Base-by-base conservation (phyloP, 2,888 invertebrate species). In the Apodemia duryi region DNA sequence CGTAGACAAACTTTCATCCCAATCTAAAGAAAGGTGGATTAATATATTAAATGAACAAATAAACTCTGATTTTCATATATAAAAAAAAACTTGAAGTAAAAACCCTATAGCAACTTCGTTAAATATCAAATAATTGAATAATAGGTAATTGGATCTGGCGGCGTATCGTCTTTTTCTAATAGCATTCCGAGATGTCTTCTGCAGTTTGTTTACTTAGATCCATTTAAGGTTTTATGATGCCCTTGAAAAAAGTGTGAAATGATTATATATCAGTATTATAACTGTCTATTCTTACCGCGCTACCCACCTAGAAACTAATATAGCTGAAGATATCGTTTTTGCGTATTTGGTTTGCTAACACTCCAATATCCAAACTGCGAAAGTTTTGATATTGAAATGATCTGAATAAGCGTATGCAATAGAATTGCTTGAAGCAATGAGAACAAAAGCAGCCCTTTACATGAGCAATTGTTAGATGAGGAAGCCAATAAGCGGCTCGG, bases 401-500 rank as follows among this genome's bases (percentile, higher is more conserved):
- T 51, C 21, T 51, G 21, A 51, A 51, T 51, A 51, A 52, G n/a
- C 11, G 28, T 10, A 54, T 29, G 10, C 29, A 54, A 54, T 54
- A 54, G 29, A 54, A 54, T 54, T 29, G 54, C 54, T 10, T 29
- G 9, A 2, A 54, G 11, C 54, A 29, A 54, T 52, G 29, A 54
- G 29, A 43, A 43, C 29, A 54, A 54, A 54, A 51, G 28, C 54
- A 54, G 54, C 54, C 64, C 64, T 41, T 63, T 65, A 67, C 61
- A 57, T 11, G 54, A 32, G 54, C 54, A 57, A 57, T 57, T 57
- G 54, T 57, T 57, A 29, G 54, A 79, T 74, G 73, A 80, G 79
- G 78, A 81, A 82, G 80, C 76, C 79, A 83, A 81, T 76, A 75
- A 72, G 75, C 72, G 69, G 83, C 57, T 57, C 57, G 57, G 57